Conservation (phyloP, 2,888 invertebrate species). For the Spialia ferax region DNA sequence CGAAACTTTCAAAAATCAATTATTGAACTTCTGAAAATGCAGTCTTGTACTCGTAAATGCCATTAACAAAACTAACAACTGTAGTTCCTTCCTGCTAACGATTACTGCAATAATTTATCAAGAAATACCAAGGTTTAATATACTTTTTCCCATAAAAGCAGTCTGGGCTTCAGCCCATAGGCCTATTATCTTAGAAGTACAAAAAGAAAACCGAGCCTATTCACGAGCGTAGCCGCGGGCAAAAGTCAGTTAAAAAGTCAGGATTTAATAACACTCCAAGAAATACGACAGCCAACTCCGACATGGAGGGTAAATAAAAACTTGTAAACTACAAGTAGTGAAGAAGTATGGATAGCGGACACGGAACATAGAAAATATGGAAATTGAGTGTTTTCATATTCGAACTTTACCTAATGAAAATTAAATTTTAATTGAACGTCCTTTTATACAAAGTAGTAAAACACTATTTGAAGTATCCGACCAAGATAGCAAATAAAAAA, state of each 20-base stretch:
- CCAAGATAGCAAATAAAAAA: no score
- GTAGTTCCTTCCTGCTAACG: background rate
- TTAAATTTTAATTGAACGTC: no score
- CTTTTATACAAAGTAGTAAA: no score
- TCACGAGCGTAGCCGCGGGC: background rate
- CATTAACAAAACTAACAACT: no score
- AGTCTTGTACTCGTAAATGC: no score
- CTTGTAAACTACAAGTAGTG: slow-evolving; percentile 9
- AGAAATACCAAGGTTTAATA: background rate
- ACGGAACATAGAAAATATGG: background rate
- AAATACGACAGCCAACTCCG: slow-evolving; percentile 10
- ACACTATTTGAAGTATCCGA: no score
- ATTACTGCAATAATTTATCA: background rate
- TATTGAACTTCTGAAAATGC: no score
- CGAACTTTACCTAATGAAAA: no score
- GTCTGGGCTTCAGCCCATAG: background rate
- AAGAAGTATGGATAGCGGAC: background rate
- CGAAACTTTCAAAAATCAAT: no score
- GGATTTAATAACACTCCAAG: slow-evolving; percentile 14
- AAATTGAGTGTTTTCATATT: no score
- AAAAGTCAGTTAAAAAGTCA: background rate
- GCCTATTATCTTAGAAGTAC: background rate
- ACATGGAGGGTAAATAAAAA: slow-evolving; percentile 17
- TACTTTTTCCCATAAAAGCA: background rate
- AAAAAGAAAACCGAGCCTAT: background rate